A percentile compares a stretch with the other conserved stretches of the same genome.
Conservation (phyloP, 1,140 invertebrate species). For the Dermatophagoides farinae region DNA sequence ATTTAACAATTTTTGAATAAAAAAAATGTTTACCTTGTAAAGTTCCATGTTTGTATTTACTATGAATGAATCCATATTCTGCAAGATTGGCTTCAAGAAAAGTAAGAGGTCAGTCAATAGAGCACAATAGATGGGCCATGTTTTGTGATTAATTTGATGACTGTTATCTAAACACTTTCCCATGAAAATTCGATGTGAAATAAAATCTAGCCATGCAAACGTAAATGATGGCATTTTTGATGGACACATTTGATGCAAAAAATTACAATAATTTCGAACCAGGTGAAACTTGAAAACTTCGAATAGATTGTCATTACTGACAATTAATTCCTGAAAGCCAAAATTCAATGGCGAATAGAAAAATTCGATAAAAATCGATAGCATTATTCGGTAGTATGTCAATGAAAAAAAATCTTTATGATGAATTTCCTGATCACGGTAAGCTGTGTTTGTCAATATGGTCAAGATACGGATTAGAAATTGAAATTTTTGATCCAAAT, state of each 20-base stretch:
- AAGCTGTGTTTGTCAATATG: conserved; percentile 77
- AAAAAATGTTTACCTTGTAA: conserved; percentile 43
- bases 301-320: conserved; percentile 48
- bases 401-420: conserved; percentile 80
- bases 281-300: conserved; percentile 74
- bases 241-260: conserved; percentile 72
- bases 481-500: conserved; percentile 51
- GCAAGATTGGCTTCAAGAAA: conserved; percentile 82
- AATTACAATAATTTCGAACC: conserved; percentile 44
- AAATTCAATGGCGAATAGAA: conserved; percentile 30
- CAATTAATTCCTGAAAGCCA: conserved; percentile 4
- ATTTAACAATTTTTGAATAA: conserved; percentile 1
- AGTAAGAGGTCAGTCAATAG: conserved; percentile 86
- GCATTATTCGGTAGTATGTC: conserved; percentile 89
- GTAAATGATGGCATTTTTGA: conserved; percentile 87
- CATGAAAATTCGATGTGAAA: conserved; percentile 88
- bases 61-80: conserved; percentile 77
- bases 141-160: conserved; percentile 18
- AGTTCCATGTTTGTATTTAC: conserved; percentile 59
- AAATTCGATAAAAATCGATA: conserved; percentile 89
- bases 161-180: conserved; percentile 24
- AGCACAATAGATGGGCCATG: conserved; percentile 44
- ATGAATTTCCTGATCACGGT: conserved; percentile 75
- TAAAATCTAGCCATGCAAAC: conserved; percentile 91
- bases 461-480: conserved; percentile 83